A percentile compares a stretch with the other conserved stretches of the same genome.
phyloP scores from a whole-genome alignment of 2,888 invertebrate species.

The Pharmacophagus antenor region DNA sequence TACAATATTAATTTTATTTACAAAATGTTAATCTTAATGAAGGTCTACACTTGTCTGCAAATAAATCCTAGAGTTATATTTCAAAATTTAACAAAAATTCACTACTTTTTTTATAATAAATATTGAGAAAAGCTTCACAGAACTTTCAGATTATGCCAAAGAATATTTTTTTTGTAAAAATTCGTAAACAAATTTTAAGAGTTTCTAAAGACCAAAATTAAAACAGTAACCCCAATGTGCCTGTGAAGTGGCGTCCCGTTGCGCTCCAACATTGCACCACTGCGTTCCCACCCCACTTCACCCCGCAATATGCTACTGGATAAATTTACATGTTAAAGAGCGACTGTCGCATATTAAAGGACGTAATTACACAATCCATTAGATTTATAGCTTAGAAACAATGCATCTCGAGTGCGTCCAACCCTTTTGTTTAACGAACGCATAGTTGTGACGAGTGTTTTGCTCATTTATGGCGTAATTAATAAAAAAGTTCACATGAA shows the following conservation, averaged over 20 bases:
- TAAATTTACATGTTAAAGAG: slow-evolving; percentile 76
- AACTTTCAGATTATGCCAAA: too few species aligned
- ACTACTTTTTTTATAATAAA: too few species aligned
- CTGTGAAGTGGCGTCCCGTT: slow-evolving; percentile 65
- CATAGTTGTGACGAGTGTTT: slow-evolving; percentile 51
- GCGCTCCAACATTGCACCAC: slow-evolving; percentile 61
- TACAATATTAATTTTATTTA: not conserved
- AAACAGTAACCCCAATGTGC: slow-evolving; percentile 43
- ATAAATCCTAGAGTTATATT: too few species aligned
- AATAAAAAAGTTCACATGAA: slow-evolving; percentile 72
- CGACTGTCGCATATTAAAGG: slow-evolving; percentile 76
- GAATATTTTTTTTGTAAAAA: not conserved
- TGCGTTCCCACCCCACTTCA: slow-evolving; percentile 72
- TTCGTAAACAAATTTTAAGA: slow-evolving; percentile 32
- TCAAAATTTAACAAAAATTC: too few species aligned
- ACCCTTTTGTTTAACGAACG: slow-evolving; percentile 65
- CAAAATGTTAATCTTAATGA: too few species aligned
- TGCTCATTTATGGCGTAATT: slow-evolving; percentile 77
- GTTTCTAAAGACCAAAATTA: slow-evolving; percentile 41
- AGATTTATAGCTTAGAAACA: slow-evolving; percentile 78
- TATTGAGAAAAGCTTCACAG: too few species aligned
- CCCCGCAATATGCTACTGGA: slow-evolving; percentile 48
- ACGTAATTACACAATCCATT: slow-evolving; percentile 72
- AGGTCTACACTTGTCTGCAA: too few species aligned
- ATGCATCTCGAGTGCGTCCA: slow-evolving; percentile 55